Base-by-base conservation (phyloP, 2,113 vertebrate genomes). In the Oophaga pumilio region DNA sequence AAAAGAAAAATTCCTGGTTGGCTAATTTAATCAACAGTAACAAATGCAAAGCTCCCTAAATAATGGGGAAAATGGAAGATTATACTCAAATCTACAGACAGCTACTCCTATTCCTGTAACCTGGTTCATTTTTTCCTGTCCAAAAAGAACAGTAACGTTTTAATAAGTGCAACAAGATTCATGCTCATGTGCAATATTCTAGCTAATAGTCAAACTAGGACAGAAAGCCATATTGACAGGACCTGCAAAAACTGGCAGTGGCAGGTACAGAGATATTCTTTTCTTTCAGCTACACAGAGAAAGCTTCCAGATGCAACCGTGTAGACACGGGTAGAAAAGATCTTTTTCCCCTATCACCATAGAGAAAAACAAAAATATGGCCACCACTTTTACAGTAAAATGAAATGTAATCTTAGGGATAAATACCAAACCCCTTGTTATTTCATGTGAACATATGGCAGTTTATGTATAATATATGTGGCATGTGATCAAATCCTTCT, bases 341-440 rank as follows among this genome's bases (percentile, higher is more conserved):
- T 18, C 9, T 24, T 22, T 13, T n/a, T 11, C 26, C 59, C 18
- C 12, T 1, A 5, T 78, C 33, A 50, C 1, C 4, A 43, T 28
- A 43, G 0, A 8, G n/a, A 18, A 74, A 74, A 50, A 74, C 15
- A 50, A 74, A 74, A 33, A 74, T 18, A 33, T 59, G 77, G 56
- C 28, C 15, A 80, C 57, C 56, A 57, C 33, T 49, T 81, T 6
- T 43, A 43, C 18, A 8, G 20, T 53, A 7, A 24, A 50, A 52
- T 82, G 80, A 82, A 82, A 82, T 82, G 80, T 68, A 68, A 14
- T 82, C 79, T 66, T 50, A 15, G 62, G 62, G 60, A 82, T 68
- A 62, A 81, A 81, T 66, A 82, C 10, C 80, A 24, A 24, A 82
- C 14, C 13, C 68, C 14, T 24, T 66, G 20, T 15, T 82, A 20